A percentile compares a stretch with the other conserved stretches of the same genome.
Evolutionary conservation across 1,140 invertebrate genomes (phyloP).

Genomic region (Drosophila busckii): DNA sequence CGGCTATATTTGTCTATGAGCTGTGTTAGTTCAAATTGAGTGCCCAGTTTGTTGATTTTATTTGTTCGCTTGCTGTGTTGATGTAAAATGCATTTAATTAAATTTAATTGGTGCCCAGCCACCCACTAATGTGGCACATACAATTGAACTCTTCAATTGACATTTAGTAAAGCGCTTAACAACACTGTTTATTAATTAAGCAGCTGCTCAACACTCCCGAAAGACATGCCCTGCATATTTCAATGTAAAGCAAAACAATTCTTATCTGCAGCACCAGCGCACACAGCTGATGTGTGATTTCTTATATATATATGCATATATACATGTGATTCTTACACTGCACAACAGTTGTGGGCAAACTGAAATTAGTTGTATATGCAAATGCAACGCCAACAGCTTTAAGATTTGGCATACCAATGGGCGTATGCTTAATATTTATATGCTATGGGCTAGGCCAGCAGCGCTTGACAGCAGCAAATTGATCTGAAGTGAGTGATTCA

Average conservation of each 20-base stretch:
- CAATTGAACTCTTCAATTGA: constrained; percentile 64
- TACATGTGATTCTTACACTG: constrained; percentile 30
- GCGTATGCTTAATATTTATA: constrained; percentile 69
- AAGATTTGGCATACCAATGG: constrained; percentile 29
- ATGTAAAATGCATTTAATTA: constrained; percentile 67
- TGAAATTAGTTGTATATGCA: constrained; percentile 34
- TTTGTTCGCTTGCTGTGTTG: constrained; percentile 19
- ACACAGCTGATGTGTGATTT: constrained; percentile 22
- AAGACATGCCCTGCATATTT: neutral
- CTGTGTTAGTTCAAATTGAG: neutral
- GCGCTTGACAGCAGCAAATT: constrained; percentile 22
- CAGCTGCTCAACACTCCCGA: neutral
- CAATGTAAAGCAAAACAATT: constrained; percentile 1
- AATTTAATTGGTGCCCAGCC: constrained; percentile 54
- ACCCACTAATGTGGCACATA: constrained; percentile 19
- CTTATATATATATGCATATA: constrained; percentile 3
- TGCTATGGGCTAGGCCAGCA: constrained; percentile 35
- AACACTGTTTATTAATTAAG: no score
- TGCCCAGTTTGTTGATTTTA: constrained; percentile 14
- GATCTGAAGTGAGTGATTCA: neutral
- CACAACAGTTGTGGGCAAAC: constrained; percentile 16
- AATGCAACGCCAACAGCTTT: constrained; percentile 36
- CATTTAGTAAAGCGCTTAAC: constrained; percentile 8
- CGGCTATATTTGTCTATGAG: constrained; percentile 5
- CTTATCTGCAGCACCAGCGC: constrained; percentile 22